Base-by-base conservation (phyloP, 2,113 vertebrate genomes). In the Dipodomys merriami region DNA sequence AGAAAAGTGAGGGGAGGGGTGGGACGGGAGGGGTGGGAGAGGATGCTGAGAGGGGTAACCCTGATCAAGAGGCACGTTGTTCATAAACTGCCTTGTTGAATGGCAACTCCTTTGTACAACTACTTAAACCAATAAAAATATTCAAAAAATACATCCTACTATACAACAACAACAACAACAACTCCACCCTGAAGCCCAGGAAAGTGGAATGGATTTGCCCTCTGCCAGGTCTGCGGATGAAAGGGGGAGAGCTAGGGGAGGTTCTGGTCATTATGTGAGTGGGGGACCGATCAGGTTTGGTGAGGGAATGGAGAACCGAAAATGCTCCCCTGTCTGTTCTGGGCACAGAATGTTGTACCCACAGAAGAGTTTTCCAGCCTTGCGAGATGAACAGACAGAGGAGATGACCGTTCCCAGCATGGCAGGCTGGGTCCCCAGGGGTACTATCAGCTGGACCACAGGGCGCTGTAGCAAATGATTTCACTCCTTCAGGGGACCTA, bases 311-410 rank as follows among this genome's bases (percentile, higher is more conserved):
- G 15, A 73, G 7, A 64, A 83, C 64, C 68, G 83, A 49, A 33
- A 20, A 76, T 30, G 81, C 23, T 68, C 60, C 73, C 90, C 10
- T 23, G 39, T 67, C 64, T 67, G 30, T 69, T 82, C 79, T 60
- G 39, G 73, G 73, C 57, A 53, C 3, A 22, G 23, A 6, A 10
- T 2, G 1, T 39, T 1, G 1, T 2, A 39, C 44, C 35, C 18
- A 25, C 16, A 5, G 80, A 93, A 85, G 79, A 67, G 46, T 74
- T 86, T 69, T 39, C 81, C 77, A 30, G 65, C 20, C 73, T 64
- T 19, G 71, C 60, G 84, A 78, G 39, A 39, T 39, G 39, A 39
- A 39, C 39, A 39, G 83, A 53, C 64, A 78, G 44, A 25, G 60
- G 13, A 19, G 68, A 9, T 35, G 35, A 30, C 57, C 81, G 81